Evolutionary conservation across 2,888 invertebrate genomes (phyloP).

Genomic region (Caenorhabditis plicata): DNA sequence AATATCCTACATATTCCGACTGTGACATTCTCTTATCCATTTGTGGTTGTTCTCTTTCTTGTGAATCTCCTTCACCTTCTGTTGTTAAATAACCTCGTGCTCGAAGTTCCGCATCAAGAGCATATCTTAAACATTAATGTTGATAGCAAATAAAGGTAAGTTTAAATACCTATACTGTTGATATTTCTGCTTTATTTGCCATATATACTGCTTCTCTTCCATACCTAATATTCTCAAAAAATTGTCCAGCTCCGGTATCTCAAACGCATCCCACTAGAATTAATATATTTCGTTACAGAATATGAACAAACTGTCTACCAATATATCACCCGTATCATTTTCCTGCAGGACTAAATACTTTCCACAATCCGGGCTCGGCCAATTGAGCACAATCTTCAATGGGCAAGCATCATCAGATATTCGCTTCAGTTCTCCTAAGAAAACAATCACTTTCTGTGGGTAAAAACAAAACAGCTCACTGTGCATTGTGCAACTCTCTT

Average conservation of each 20-base stretch:
- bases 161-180: conserved; percentile 58
- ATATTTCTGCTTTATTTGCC: conserved; percentile 69
- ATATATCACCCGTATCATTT: conserved; percentile 71
- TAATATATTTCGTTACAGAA: conserved; percentile 17
- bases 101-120: conserved; percentile 41
- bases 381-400: conserved; percentile 68
- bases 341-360: conserved; percentile 70
- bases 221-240: conserved; percentile 71
- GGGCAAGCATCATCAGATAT: conserved; percentile 70
- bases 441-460: no score
- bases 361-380: conserved; percentile 66
- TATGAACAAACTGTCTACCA: conserved; percentile 67
- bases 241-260: conserved; percentile 71
- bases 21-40: no score
- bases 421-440: conserved; percentile 68
- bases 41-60: not conserved
- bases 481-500: conserved; percentile 35
- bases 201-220: conserved; percentile 70
- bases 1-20: not conserved
- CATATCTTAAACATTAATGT: conserved; percentile 23
- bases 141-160: not conserved
- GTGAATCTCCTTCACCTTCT: conserved; percentile 2
- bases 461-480: conserved; percentile 21
- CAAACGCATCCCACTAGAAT: conserved; percentile 71
- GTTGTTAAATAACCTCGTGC: conserved; percentile 25